A percentile compares a stretch with the other conserved stretches of the same genome.
These are phyloP conservation scores for Semibalanus balanoides DNA, from an alignment of 1,140 invertebrate species.

Conservation along the genomic window DNA sequence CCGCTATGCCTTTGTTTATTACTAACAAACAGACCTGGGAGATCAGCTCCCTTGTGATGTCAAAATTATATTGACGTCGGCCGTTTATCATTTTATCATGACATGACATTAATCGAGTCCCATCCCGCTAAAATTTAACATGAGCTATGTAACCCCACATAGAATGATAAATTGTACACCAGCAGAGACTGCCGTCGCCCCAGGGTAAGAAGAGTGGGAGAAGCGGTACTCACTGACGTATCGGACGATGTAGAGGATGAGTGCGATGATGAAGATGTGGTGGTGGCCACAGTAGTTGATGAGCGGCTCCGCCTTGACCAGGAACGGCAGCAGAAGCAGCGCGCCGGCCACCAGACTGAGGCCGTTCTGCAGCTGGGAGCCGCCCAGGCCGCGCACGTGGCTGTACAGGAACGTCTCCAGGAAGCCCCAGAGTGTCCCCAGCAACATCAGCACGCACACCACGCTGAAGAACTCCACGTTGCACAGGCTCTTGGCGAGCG, in stretches of 20 bases:
- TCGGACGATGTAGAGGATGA: conserved; percentile 58
- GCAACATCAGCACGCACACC: conserved; percentile 47
- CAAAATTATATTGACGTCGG: no score
- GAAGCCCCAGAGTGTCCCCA: conserved; percentile 60
- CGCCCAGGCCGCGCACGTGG: conserved; percentile 42
- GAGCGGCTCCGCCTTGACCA: conserved; percentile 61
- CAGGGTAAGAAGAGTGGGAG: no score
- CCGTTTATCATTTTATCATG: no score
- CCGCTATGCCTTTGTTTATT: no score
- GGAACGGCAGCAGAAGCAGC: conserved; percentile 49
- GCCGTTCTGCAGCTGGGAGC: conserved; percentile 44
- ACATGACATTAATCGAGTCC: no score
- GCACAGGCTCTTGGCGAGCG: not conserved
- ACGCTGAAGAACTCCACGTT: conserved; percentile 31
- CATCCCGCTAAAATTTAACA: no score
- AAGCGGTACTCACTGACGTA: conserved; percentile 41
- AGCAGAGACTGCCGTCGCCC: no score
- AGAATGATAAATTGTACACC: no score
- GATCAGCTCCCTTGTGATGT: no score
- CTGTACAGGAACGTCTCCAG: conserved; percentile 57
- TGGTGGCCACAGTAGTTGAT: conserved; percentile 71
- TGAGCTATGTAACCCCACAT: no score
- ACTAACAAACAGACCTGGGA: no score
- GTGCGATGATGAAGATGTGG: conserved; percentile 62
- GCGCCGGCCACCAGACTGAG: conserved; percentile 47